Percentiles rank a stretch among this genome's conserved stretches.
These are phyloP conservation scores for Hydractinia echinata DNA, from an alignment of 30 jellyfish, hydroid and myxozoan species.

Conservation along the genomic window DNA sequence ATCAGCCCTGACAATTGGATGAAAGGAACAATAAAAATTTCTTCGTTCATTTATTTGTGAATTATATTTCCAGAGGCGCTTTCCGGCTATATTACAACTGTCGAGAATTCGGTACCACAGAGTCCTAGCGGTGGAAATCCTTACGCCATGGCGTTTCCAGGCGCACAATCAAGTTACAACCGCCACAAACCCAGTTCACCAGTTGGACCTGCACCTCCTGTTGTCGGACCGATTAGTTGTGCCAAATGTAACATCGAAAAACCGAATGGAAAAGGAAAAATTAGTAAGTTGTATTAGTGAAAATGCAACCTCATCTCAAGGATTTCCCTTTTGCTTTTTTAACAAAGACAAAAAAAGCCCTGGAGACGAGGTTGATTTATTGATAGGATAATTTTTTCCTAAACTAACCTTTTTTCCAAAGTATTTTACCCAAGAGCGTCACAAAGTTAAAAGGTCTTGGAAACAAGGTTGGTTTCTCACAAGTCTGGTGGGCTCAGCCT, in stretches of 20 bases:
- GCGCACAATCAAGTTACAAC: background rate
- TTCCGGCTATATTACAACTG: conserved; percentile 27
- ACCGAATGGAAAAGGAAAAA: conserved; percentile 18
- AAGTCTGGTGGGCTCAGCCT: no score
- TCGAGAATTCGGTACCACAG: conserved; percentile 10
- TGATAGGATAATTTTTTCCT: no score
- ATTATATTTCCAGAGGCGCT: conserved; percentile 15
- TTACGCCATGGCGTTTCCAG: conserved; percentile 16
- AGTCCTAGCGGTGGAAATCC: conserved; percentile 14
- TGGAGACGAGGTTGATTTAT: no score
- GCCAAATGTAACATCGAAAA: conserved; percentile 30
- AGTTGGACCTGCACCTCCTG: conserved; percentile 36
- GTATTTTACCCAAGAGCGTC: no score
- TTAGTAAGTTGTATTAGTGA: background rate
- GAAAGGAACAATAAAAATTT: no score
- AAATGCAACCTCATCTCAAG: no score
- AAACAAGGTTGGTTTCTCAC: background rate
- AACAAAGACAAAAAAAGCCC: no score
- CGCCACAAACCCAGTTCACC: conserved; percentile 10
- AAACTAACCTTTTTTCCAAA: no score
- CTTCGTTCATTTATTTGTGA: no score
- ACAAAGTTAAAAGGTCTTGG: background rate
- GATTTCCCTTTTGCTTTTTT: no score
- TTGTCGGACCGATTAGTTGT: conserved; percentile 29
- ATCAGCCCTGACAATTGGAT: no score